Conservation (phyloP, 2,888 invertebrate species). For the Drosophila peninsularis region DNA sequence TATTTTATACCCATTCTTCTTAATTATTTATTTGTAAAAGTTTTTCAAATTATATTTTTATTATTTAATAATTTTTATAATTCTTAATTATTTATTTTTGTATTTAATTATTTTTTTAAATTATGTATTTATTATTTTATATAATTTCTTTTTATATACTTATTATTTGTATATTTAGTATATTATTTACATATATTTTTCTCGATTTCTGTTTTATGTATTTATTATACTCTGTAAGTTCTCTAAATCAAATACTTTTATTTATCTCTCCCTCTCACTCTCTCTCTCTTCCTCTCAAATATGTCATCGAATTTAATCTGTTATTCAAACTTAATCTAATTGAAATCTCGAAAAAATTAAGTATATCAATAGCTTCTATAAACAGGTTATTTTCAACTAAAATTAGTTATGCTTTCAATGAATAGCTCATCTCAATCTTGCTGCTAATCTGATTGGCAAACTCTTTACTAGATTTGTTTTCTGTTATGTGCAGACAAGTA, state of each 20-base stretch:
- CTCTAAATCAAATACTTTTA: not conserved
- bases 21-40: too few species aligned
- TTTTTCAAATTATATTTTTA: too few species aligned
- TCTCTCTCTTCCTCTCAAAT: not conserved
- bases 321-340: not conserved
- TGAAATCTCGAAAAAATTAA: not conserved
- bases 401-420: not conserved
- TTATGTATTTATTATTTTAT: too few species aligned
- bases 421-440: conserved; percentile 1
- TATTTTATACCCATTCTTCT: too few species aligned
- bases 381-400: not conserved
- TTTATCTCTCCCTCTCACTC: not conserved
- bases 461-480: conserved; percentile 12
- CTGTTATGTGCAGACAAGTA: conserved; percentile 26
- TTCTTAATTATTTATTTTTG: too few species aligned
- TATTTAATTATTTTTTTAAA: too few species aligned
- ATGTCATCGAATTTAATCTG: not conserved
- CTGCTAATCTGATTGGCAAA: conserved; percentile 13
- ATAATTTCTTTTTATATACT: too few species aligned
- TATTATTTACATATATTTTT: too few species aligned
- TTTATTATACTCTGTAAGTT: not conserved
- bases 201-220: not conserved
- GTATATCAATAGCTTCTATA: not conserved
- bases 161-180: too few species aligned
- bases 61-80: too few species aligned